Base-by-base conservation (phyloP, 1,140 invertebrate genomes). In the Cephus cinctus region DNA sequence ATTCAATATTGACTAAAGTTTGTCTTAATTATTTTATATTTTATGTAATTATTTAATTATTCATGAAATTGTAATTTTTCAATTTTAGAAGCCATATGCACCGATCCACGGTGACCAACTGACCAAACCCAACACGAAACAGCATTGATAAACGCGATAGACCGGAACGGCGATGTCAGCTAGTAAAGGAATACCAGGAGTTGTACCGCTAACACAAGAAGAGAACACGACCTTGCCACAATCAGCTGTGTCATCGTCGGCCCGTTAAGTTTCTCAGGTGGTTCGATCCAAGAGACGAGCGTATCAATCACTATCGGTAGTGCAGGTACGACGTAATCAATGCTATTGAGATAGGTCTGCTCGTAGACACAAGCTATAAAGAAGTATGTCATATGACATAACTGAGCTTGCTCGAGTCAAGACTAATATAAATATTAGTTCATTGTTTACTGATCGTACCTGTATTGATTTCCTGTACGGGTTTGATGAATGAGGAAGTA, bases 231-330 rank as follows among this genome's bases (percentile, higher is more conserved):
- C 69, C 65, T 73, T 71, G 65, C 60, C 61, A 61, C 64, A 65
- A 74, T 74, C 60, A 61, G 72, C 73, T 73, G 66, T 69, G 71
- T 76, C 73, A 76, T 76, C 67, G 61, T 69, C 58, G 65, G 54
- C 57, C 73, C 71, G 72, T 76, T 75, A 75, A 69, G 61, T 30
- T 30, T 61, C 61, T 60, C 56, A 63, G 59, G 59, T 63, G 59
- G 59, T 66, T 58, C 56, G 59, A 51, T 59, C 61, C 50, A 54
- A 58, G 57, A 58, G 50, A 60, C 61, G 65, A 27, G 54, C 59
- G 65, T 65, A 72, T 75, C 69, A 71, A 73, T 75, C 71, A 69
- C 59, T 71, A 71, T 69, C 62, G 62, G 44, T 61, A 59, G 59
- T 61, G 61, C 71, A 73, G 67, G 71, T 74, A 70, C 69, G 73